A percentile compares a stretch with the other conserved stretches of the same genome.
phyloP scores from a whole-genome alignment of 1,140 invertebrate species.

The Cephus cinctus region DNA sequence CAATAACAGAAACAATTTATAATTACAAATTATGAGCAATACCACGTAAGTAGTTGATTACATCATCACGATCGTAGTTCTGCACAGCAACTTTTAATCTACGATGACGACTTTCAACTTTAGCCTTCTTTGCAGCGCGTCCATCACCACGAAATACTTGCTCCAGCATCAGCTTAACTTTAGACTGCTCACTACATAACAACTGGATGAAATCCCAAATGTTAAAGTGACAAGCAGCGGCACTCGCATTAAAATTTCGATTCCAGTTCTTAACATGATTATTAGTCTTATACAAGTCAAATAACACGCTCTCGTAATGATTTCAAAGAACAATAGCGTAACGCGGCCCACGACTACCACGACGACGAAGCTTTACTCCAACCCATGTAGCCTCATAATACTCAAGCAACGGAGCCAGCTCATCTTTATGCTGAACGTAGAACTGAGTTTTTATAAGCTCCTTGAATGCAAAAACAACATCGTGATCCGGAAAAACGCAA shows the following conservation, averaged over 20 bases:
- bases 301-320: constrained; percentile 4
- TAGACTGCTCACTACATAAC: constrained; percentile 5
- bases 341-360: neutral
- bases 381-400: constrained; percentile 12
- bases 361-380: constrained; percentile 4
- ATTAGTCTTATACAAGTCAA: neutral
- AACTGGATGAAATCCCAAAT: constrained; percentile 11
- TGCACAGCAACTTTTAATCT: neutral
- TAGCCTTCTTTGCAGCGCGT: neutral
- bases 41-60: neutral
- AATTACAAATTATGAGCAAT: constrained; percentile 1
- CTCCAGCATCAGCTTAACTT: neutral
- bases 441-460: constrained; percentile 1
- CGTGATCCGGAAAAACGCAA: constrained; percentile 9
- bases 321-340: constrained; percentile 7
- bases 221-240: constrained; percentile 2
- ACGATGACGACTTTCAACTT: neutral
- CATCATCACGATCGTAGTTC: neutral
- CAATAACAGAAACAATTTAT: neutral
- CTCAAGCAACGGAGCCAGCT: neutral
- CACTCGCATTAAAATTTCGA: constrained; percentile 1
- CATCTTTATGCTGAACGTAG: constrained; percentile 3
- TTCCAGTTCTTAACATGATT: constrained; percentile 11
- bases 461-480: constrained; percentile 1
- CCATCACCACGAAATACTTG: neutral